Evolutionary conservation across 2,113 vertebrate species (phyloP), one percentile per base, ranked within the genome.

Genomic region (Spheniscus mendiculus): DNA sequence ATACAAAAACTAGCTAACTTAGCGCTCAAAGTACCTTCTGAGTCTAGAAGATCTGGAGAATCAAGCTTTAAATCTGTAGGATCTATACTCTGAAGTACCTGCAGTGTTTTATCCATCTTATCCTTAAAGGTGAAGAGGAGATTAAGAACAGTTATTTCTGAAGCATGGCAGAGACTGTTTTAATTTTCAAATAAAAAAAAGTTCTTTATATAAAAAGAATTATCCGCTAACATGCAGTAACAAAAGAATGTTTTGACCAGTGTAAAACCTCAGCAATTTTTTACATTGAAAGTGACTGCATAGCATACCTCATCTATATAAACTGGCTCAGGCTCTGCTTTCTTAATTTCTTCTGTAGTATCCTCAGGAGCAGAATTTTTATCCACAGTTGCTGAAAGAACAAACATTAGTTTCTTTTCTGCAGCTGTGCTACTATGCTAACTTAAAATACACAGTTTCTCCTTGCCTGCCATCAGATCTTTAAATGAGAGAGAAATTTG

Each of bases 281-380:
- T 76, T 4, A 18, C 11, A n/a, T 10, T 11, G 10, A 8, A 95
- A 79, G 63, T 9, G 42, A 32, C 50, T 50, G 73, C 96, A 15
- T 98, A 99, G 73, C 96, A 15, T 98, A 99, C 99, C 99, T 99
- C 99, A 85, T 99, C 99, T 96, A 99, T 99, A 93, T 98, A 99
- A 91, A 99, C 98, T 44, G 99, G 99, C 92, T 99, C 99, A 22
- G 99, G 99, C 81, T 99, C 99, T 6, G 97, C 98, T 96, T 98
- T 98, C 97, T 98, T 95, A 58, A 95, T 82, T 96, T 99, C 99
- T 79, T 98, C 98, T 36, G 91, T 84, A 12, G 96, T 40, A 21
- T 99, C 99, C 90, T 99, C 99, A 55, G 97, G 94, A 78, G 55
- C 94, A 83, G 96, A 61, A 4, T 95, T 89, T 89, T 98, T 99